These are phyloP conservation scores for Pagrus major DNA, from an alignment of 2,113 vertebrate genomes.

Conservation along the genomic window DNA sequence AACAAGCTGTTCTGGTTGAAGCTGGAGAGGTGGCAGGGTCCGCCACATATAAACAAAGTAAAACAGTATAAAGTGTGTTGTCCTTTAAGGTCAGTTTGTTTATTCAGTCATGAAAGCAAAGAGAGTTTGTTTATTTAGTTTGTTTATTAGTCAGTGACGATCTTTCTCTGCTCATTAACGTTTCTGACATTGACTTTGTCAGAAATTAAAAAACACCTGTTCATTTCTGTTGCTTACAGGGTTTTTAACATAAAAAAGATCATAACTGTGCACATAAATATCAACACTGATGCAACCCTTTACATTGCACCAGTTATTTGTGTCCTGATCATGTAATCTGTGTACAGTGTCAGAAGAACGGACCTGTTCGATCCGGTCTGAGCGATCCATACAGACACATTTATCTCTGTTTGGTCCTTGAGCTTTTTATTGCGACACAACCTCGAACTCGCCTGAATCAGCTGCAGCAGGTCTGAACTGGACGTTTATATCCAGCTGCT, in stretches of 20 bases:
- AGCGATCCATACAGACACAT: not conserved
- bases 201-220: too few species aligned
- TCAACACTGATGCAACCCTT: not conserved
- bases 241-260: not conserved
- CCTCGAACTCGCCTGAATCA: conserved; percentile 2
- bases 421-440: conserved; percentile 30
- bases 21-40: too few species aligned
- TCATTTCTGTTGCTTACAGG: too few species aligned
- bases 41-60: too few species aligned
- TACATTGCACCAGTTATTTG: not conserved
- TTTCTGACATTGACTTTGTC: too few species aligned
- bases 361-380: conserved; percentile 14
- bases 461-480: conserved; percentile 46
- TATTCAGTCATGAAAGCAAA: too few species aligned
- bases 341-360: not conserved
- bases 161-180: too few species aligned
- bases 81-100: too few species aligned
- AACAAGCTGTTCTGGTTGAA: too few species aligned
- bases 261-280: not conserved
- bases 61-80: too few species aligned
- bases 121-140: too few species aligned
- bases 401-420: conserved; percentile 34
- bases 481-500: conserved; percentile 17
- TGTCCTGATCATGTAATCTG: not conserved
- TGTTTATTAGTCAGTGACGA: too few species aligned